Conservation (phyloP, 1,140 invertebrate genomes). For the Lasioglossum albipes region DNA sequence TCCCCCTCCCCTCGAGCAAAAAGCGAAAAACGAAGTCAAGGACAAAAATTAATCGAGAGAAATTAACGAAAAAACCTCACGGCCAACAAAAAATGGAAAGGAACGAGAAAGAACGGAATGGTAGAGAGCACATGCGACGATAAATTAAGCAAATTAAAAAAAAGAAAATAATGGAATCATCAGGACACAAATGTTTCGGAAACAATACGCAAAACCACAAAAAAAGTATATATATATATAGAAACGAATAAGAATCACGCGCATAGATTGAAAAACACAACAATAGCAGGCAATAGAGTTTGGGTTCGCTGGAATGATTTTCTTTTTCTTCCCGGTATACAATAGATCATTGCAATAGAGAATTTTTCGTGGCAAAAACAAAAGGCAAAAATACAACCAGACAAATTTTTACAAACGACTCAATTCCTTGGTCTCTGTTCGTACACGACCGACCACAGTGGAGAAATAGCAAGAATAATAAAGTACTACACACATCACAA, state of each 20-base stretch:
- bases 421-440: constrained; percentile 57
- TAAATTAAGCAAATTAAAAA: not conserved
- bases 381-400: not conserved
- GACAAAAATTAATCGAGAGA: too few relatives aligned
- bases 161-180: not conserved
- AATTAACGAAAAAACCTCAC: not conserved
- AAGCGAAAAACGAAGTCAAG: constrained; percentile 7
- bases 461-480: constrained; percentile 43
- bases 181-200: constrained; percentile 11
- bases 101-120: not conserved
- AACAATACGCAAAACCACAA: constrained; percentile 12
- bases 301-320: constrained; percentile 39
- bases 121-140: constrained; percentile 40
- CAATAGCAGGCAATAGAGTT: constrained; percentile 57
- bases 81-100: constrained; percentile 33
- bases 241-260: constrained; percentile 9
- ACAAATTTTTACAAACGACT: constrained; percentile 26
- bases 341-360: constrained; percentile 1
- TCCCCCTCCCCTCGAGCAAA: constrained; percentile 69
- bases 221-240: not conserved
- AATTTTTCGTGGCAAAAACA: not conserved
- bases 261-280: constrained; percentile 32
- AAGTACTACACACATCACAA: constrained; percentile 25
- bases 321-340: constrained; percentile 57
- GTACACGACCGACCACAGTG: constrained; percentile 46